These are phyloP conservation scores for Microcebus jonahi DNA, from an alignment of 2,113 vertebrate species.

Conservation along the genomic window DNA sequence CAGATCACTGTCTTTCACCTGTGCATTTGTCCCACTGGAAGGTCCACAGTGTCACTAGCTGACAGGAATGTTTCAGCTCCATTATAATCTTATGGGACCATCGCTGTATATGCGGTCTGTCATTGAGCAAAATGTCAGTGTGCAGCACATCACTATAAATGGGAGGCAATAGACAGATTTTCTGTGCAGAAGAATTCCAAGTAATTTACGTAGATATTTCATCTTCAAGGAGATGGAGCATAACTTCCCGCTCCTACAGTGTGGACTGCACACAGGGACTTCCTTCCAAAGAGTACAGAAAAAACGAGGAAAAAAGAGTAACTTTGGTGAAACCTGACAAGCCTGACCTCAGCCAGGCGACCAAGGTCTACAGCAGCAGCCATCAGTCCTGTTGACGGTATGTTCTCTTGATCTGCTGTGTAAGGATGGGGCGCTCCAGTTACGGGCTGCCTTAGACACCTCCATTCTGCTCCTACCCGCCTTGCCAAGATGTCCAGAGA, in stretches of 20 bases:
- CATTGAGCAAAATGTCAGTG: background rate
- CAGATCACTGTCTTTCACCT: background rate
- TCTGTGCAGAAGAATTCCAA: background rate
- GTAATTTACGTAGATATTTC: background rate
- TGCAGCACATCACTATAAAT: background rate
- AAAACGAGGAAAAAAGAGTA: background rate
- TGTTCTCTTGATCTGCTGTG: background rate
- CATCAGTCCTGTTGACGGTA: background rate
- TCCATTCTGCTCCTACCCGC: background rate
- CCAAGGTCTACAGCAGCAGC: background rate
- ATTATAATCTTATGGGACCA: background rate
- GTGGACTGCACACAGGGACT: background rate
- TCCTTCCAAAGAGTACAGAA: background rate
- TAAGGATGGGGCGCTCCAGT: background rate
- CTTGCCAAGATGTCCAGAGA: constrained; percentile 20
- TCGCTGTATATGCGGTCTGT: background rate
- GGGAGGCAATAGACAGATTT: background rate
- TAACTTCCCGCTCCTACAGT: background rate
- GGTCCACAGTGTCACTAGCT: background rate
- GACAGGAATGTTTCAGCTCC: background rate
- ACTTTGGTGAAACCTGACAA: background rate
- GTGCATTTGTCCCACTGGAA: background rate
- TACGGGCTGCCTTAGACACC: background rate
- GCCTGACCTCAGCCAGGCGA: background rate
- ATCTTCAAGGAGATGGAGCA: background rate